phyloP scores from a whole-genome alignment of 2,797 vertebrate genomes.

The Tragopan temminckii region DNA sequence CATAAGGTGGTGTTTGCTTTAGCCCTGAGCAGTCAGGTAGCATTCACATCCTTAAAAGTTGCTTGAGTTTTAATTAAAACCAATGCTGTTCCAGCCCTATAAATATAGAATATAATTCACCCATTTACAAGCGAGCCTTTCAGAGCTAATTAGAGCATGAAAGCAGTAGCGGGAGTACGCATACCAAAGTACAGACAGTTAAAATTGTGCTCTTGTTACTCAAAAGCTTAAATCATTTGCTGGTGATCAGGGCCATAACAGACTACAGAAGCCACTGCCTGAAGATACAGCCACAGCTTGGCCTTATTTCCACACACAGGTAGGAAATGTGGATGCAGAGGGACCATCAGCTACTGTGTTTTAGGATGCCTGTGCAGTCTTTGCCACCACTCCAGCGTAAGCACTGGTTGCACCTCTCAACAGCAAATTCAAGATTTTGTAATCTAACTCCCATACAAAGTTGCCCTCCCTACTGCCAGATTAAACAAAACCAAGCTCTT shows the following conservation, averaged over 20 bases:
- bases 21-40: neutral
- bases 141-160: neutral
- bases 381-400: no score
- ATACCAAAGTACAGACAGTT: neutral
- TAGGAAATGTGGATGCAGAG: accelerated
- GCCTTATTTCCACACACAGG: neutral
- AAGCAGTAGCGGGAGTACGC: neutral
- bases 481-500: neutral
- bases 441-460: neutral
- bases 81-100: neutral
- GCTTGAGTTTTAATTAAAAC: neutral
- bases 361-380: neutral
- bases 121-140: neutral
- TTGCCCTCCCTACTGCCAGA: neutral
- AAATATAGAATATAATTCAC: neutral
- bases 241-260: neutral
- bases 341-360: no score
- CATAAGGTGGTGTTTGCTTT: neutral
- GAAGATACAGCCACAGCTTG: neutral
- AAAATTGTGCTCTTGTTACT: neutral
- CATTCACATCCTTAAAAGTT: neutral
- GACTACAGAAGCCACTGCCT: neutral
- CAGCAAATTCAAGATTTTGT: neutral
- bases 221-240: neutral
- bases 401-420: neutral